A percentile compares a stretch with the other conserved stretches of the same genome.
Evolutionary conservation across 1,140 invertebrate species (phyloP).

Genomic region (Drosophila nigrodunni): DNA sequence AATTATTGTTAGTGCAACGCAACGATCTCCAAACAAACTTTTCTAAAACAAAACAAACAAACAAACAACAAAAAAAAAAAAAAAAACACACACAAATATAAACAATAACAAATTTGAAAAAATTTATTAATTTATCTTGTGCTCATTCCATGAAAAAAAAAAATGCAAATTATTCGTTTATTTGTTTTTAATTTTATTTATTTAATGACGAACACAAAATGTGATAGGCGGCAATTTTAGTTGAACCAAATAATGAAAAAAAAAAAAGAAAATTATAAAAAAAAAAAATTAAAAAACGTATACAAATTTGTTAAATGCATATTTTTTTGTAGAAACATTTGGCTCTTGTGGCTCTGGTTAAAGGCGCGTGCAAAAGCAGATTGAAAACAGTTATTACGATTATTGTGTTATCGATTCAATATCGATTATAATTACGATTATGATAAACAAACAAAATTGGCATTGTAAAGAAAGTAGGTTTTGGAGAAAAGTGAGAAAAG

Average conservation of each 20-base stretch:
- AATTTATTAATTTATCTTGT: constrained; percentile 78
- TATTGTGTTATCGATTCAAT: constrained; percentile 41
- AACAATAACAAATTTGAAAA: constrained; percentile 64
- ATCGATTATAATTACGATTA: constrained; percentile 33
- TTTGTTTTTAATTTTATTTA: constrained; percentile 67
- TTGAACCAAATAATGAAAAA: constrained; percentile 67
- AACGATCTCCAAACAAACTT: constrained; percentile 76
- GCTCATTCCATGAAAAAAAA: constrained; percentile 76
- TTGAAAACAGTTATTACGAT: constrained; percentile 57
- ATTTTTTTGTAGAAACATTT: constrained; percentile 9
- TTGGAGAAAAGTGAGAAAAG: constrained; percentile 40
- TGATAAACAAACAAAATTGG: constrained; percentile 50
- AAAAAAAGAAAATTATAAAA: constrained; percentile 25
- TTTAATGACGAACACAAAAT: constrained; percentile 66
- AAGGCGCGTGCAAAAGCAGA: constrained; percentile 54
- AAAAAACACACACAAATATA: constrained; percentile 22
- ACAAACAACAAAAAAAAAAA: constrained; percentile 45
- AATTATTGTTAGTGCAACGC: constrained; percentile 76
- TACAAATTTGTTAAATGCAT: constrained; percentile 26
- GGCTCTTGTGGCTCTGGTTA: constrained; percentile 61
- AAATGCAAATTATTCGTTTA: constrained; percentile 40
- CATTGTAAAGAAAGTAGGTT: not conserved
- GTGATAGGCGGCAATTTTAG: constrained; percentile 78
- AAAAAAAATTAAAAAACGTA: constrained; percentile 22
- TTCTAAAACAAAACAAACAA: constrained; percentile 60